Conservation (phyloP, 2,888 invertebrate species). For the Pherbina coryleti region DNA sequence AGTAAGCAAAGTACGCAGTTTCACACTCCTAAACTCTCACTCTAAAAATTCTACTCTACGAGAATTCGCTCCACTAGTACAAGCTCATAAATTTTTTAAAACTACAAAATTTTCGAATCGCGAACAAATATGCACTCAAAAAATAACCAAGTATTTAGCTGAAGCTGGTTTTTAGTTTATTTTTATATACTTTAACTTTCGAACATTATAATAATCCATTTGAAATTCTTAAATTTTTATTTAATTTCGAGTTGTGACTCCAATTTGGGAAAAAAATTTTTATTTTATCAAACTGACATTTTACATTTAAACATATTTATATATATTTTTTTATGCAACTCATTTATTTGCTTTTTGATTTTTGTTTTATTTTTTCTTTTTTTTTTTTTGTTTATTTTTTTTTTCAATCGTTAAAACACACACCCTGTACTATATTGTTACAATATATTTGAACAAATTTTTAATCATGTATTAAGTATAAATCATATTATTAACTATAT, state of each 20-base stretch:
- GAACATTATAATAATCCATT: no score
- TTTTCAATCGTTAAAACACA: not conserved
- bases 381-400: not conserved
- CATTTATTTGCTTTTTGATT: not conserved
- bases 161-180: no score
- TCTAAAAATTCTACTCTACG: not conserved
- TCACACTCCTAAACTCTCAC: not conserved
- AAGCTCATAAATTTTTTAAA: not conserved
- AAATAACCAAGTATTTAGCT: no score
- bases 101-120: not conserved
- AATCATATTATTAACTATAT: slow-evolving; percentile 6
- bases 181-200: no score
- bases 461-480: slow-evolving; percentile 3
- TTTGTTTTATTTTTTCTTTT: not conserved
- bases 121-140: no score
- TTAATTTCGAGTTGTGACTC: no score
- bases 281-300: not conserved
- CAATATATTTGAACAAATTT: slow-evolving; percentile 16
- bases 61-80: not conserved
- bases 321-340: not conserved
- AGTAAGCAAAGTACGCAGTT: not conserved
- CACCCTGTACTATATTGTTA: slow-evolving; percentile 4
- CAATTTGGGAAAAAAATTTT: no score
- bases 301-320: not conserved
- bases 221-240: no score